A percentile compares a stretch with the other conserved stretches of the same genome.
These are phyloP conservation scores for Agelaius phoeniceus DNA, from an alignment of 2,113 vertebrate species.

Conservation along the genomic window DNA sequence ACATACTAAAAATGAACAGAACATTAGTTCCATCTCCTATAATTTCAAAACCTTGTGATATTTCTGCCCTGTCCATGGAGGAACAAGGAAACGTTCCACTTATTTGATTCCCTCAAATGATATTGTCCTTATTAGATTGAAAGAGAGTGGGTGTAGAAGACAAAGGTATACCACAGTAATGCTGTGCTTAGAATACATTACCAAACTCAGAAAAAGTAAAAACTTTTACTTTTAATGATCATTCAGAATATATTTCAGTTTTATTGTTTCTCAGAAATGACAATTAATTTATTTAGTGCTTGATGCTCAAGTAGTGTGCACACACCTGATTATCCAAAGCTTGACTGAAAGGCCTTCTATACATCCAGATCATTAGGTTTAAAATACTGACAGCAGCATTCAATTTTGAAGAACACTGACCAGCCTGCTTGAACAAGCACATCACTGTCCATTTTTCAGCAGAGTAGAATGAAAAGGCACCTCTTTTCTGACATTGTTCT, in stretches of 20 bases:
- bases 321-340: neutral
- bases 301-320: neutral
- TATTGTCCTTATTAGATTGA: neutral
- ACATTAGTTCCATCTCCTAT: neutral
- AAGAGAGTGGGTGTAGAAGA: neutral
- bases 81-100: neutral
- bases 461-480: neutral
- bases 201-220: neutral
- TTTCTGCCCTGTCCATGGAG: neutral
- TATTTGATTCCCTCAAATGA: neutral
- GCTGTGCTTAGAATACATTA: neutral
- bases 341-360: neutral
- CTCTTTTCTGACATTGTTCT: neutral
- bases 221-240: neutral
- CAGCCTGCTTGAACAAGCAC: neutral
- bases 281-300: neutral
- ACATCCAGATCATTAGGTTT: neutral
- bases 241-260: neutral
- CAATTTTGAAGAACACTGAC: neutral
- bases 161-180: neutral
- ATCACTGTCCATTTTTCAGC: neutral
- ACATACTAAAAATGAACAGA: neutral
- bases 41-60: neutral
- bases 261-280: neutral
- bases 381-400: neutral